Evolutionary conservation across 2,888 invertebrate genomes (phyloP).

Genomic region (Nomada ferruginata): DNA sequence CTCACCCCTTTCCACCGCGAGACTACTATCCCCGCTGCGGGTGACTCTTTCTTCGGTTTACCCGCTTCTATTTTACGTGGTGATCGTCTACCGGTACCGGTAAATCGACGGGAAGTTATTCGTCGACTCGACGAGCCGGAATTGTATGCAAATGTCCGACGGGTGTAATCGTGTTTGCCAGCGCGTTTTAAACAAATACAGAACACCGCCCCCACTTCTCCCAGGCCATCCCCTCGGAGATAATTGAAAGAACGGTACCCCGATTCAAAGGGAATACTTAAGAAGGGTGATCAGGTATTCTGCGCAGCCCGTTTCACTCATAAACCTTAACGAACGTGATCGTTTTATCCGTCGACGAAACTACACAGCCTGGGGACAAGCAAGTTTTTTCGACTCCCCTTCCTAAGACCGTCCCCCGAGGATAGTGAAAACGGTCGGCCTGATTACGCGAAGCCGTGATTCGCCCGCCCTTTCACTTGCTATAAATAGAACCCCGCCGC

Average conservation of each 20-base stretch:
- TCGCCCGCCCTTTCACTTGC: background rate
- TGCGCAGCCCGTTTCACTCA: background rate
- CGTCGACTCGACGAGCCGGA: background rate
- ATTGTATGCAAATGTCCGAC: constrained; percentile 17
- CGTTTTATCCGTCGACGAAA: background rate
- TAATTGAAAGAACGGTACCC: background rate
- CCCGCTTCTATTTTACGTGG: background rate
- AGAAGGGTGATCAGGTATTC: background rate
- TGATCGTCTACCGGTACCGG: background rate
- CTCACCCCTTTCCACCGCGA: background rate
- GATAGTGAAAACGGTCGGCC: constrained; percentile 2
- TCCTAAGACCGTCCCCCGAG: background rate
- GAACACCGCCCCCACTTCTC: background rate
- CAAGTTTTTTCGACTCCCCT: background rate
- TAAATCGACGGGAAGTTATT: constrained; percentile 1
- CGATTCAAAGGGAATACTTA: constrained; percentile 7
- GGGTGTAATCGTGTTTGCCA: constrained; percentile 14
- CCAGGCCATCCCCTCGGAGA: background rate
- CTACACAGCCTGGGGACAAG: background rate
- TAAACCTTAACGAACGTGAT: constrained; percentile 15
- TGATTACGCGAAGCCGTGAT: background rate
- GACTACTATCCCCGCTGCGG: background rate
- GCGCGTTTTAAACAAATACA: constrained; percentile 10
- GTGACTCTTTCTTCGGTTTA: background rate
- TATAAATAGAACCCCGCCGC: background rate